Evolutionary conservation across 2,113 vertebrate species (phyloP), one percentile per base, ranked within the genome.

Genomic region (Stictonetta naevosa): DNA sequence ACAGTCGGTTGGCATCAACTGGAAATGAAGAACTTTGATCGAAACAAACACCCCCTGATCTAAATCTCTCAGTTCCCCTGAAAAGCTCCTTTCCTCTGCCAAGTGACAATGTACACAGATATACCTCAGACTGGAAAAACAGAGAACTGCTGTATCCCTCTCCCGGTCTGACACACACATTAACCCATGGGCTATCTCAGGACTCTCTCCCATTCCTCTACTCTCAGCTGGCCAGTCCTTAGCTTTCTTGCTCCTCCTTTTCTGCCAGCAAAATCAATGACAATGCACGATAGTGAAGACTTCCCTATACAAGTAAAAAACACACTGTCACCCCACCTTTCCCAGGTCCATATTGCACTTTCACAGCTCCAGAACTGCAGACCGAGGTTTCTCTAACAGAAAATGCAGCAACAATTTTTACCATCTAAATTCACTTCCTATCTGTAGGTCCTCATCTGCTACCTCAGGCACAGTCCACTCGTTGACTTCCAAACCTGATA

Each of bases 21-120:
- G 3, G 92, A 96, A 96, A 44, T 19, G 34, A 92, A 95, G 95
- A 82, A 48, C 86, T 86, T 77, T 92, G 88, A 96, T 34, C 87
- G 84, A 96, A 90, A 86, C 76, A 53, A 75, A 34, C 82, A 90
- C 74, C 93, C 92, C 62, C 76, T 93, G 92, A 91, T 92, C 89
- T 75, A 87, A 94, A 88, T 52, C 89, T 96, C 33, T 7, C 72
- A 89, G 90, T 88, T 96, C 53, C 80, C 93, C 89, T 79, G 46
- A 68, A 84, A 86, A 93, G 58, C 59, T 95, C 77, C 79, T 64
- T 75, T 71, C 93, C 60, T 78, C 34, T 69, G 40, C 95, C 88
- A 96, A 96, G 77, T 84, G 78, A 62, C 84, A 96, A 73, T 38
- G 81, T 73, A 67, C 95, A 67, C 26, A 67, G 76, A 83, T 71